Evolutionary conservation across 2,888 invertebrate species (phyloP), one percentile per base, ranked within the genome.

Genomic region (Nezara viridula): DNA sequence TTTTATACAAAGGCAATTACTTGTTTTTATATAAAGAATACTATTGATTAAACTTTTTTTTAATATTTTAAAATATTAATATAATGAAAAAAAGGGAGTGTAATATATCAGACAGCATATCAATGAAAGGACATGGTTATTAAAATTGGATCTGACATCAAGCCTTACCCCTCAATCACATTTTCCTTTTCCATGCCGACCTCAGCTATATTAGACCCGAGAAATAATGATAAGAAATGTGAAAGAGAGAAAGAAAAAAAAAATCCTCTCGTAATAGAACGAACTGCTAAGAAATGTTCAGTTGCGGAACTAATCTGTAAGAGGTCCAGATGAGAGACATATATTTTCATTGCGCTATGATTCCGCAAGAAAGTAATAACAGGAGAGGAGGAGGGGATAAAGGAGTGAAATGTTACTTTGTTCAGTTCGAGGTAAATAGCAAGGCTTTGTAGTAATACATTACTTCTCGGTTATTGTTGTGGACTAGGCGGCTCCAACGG

Each of bases 381-480:
- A 37, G 40, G 77, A 9, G 0, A 14, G 19, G 24, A 16, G 14
- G n/a, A 21, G 21, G 44, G 44, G 81, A 24, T 81, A 81, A 81
- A 40, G 81, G 81, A n/a, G 81, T 81, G 81, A 81, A 81, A 81
- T 81, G 81, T 81, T 81, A 81, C 44, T 81, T 81, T 81, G 81
- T 81, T 81, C 16, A 47, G 81, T 81, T 44, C 44, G 44, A 81
- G 81, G 81, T 81, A 81, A 81, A 44, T 81, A 81, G 44, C n/a
- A 47, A 6, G 81, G 81, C 81, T 81, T 81, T 40, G 44, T 47
- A 81, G 81, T 81, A 81, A 81, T 47, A 81, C 44, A 81, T 81
- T 81, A 81, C 81, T 44, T 10, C 81, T 81, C 40, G 44, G 81
- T 81, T 81, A 81, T 81, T 81, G 81, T 81, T 81, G 81, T 81